Evolutionary conservation across 2,113 vertebrate genomes (phyloP).

Genomic region (Leucopternis melanops): DNA sequence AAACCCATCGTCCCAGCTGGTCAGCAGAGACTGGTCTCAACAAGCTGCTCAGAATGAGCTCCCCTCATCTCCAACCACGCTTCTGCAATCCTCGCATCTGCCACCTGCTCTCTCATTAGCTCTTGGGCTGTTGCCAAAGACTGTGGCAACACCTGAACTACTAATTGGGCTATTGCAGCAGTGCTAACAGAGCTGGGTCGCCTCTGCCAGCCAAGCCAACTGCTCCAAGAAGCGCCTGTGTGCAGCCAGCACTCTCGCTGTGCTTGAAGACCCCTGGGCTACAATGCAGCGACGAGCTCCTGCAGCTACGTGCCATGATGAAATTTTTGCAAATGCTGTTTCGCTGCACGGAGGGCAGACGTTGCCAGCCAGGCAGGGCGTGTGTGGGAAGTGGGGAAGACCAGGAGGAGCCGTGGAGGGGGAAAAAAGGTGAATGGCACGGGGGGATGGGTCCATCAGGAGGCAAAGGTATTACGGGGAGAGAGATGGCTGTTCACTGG

Average conservation of each 20-base stretch:
- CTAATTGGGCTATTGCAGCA: not conserved
- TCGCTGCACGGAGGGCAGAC: not conserved
- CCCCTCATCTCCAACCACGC: not conserved
- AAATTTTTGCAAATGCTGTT: not conserved
- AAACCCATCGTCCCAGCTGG: not conserved
- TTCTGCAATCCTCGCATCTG: not conserved
- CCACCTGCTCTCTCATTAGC: slow-evolving; percentile 22
- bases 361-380: not conserved
- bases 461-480: not conserved
- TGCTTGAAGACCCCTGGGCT: not conserved
- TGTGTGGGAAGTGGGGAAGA: not conserved
- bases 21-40: not conserved
- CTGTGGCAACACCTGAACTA: slow-evolving; percentile 26
- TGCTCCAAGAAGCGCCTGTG: accelerated
- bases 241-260: not conserved
- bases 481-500: not conserved
- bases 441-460: not conserved
- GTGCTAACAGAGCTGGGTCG: not conserved
- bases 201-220: not conserved
- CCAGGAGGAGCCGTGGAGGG: not conserved
- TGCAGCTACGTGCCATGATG: accelerated
- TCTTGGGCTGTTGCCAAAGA: not conserved
- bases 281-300: accelerated
- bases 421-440: not conserved
- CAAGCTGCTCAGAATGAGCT: not conserved